Conservation (phyloP, 2,888 invertebrate genomes). For the Congeria kusceri region DNA sequence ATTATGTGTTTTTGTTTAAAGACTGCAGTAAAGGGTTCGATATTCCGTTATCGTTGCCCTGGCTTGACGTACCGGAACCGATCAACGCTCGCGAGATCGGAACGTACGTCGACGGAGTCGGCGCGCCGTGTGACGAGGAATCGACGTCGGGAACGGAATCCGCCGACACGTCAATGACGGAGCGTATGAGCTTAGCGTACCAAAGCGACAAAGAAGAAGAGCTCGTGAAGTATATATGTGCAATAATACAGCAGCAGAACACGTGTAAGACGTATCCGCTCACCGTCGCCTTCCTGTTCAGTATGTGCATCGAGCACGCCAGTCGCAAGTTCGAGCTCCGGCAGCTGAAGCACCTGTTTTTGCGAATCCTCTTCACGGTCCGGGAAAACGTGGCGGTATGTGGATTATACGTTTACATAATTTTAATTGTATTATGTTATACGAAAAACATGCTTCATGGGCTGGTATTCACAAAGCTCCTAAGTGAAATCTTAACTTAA, state of each 20-base stretch:
- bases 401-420: neutral
- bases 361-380: conserved; percentile 69
- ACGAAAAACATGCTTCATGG: no score
- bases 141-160: conserved; percentile 58
- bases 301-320: conserved; percentile 77
- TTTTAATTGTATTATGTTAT: no score
- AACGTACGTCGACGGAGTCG: conserved; percentile 29
- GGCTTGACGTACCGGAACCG: conserved; percentile 63
- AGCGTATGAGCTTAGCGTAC: conserved; percentile 69
- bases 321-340: conserved; percentile 70
- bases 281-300: conserved; percentile 74
- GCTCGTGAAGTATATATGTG: conserved; percentile 74
- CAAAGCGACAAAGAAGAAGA: conserved; percentile 77
- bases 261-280: conserved; percentile 68
- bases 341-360: conserved; percentile 70
- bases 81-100: conserved; percentile 22
- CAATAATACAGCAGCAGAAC: conserved; percentile 68
- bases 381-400: conserved; percentile 76
- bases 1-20: conserved; percentile 82
- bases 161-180: conserved; percentile 54
- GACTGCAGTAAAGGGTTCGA: conserved; percentile 77
- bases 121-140: conserved; percentile 47
- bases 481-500: no score
- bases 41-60: conserved; percentile 73
- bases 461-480: no score